Percentiles rank a stretch among this genome's conserved stretches.
These are phyloP conservation scores for Battus philenor DNA, from an alignment of 1,140 invertebrate species.

Conservation along the genomic window DNA sequence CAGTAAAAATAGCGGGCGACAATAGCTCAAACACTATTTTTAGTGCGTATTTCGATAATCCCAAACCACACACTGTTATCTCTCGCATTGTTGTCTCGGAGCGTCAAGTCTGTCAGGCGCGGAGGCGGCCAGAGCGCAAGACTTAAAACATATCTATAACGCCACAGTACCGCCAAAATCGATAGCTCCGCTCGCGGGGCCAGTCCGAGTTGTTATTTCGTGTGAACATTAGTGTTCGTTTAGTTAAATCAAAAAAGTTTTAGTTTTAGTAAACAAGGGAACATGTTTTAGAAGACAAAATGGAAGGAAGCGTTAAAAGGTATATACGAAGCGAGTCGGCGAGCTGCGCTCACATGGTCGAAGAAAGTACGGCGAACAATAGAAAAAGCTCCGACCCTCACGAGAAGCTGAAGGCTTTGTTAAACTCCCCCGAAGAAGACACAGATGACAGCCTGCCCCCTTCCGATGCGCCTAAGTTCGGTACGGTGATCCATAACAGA, in stretches of 20 bases:
- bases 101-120: constrained; percentile 27
- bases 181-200: constrained; percentile 39
- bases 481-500: constrained; percentile 92
- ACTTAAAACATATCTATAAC: constrained; percentile 32
- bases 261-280: constrained; percentile 69
- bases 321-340: constrained; percentile 67
- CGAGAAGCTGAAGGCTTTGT: constrained; percentile 60
- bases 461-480: constrained; percentile 83
- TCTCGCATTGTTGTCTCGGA: constrained; percentile 33
- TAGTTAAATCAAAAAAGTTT: constrained; percentile 55
- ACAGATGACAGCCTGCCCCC: constrained; percentile 68
- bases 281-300: constrained; percentile 54
- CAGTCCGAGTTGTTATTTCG: constrained; percentile 50
- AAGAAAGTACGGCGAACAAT: constrained; percentile 53
- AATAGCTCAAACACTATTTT: constrained; percentile 73
- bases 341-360: constrained; percentile 67
- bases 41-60: constrained; percentile 63
- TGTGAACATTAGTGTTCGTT: constrained; percentile 40
- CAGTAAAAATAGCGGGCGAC: constrained; percentile 69
- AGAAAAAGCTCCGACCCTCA: constrained; percentile 59
- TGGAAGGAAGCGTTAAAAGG: constrained; percentile 57
- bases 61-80: constrained; percentile 53
- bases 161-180: constrained; percentile 42
- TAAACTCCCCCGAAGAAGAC: constrained; percentile 65
- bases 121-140: constrained; percentile 38